A percentile compares a stretch with the other conserved stretches of the same genome.
These are phyloP conservation scores for Willowsia nigromaculata DNA, from an alignment of 2,888 invertebrate species.

Conservation along the genomic window DNA sequence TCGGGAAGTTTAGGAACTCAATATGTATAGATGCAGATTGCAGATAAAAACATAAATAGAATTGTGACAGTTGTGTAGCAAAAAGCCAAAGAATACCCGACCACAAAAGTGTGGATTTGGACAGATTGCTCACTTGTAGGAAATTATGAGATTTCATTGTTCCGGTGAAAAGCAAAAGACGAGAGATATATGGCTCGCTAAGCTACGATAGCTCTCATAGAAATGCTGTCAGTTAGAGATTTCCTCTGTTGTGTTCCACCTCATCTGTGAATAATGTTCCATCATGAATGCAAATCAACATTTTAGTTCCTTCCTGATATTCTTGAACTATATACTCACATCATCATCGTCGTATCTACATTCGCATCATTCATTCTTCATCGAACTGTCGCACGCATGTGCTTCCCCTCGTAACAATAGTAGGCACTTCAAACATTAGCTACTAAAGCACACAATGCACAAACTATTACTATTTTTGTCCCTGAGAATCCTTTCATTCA, in stretches of 20 bases:
- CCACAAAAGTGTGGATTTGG: constrained; percentile 45
- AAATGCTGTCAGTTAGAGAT: constrained; percentile 7
- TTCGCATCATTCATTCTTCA: constrained; percentile 35
- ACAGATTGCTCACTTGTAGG: constrained; percentile 62
- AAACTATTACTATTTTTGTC: constrained; percentile 53
- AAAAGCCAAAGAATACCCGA: constrained; percentile 31
- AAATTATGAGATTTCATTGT: constrained; percentile 57
- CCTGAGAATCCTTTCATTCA: constrained; percentile 51
- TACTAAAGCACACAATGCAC: neutral
- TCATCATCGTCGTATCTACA: constrained; percentile 1
- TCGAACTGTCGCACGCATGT: constrained; percentile 37
- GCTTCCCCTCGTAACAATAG: constrained; percentile 1
- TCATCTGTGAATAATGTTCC: constrained; percentile 3
- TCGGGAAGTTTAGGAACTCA: neutral
- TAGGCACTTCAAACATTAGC: constrained; percentile 44
- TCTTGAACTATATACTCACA: neutral
- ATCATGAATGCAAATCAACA: constrained; percentile 22
- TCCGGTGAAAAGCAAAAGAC: neutral
- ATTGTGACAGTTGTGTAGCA: constrained; percentile 28
- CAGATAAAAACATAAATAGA: constrained; percentile 8
- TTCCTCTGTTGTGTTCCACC: neutral
- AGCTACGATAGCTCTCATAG: neutral
- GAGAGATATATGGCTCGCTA: neutral
- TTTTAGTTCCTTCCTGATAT: constrained; percentile 9
- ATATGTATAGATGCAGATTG: neutral